Conservation (phyloP, 2,113 vertebrate genomes). For the Barnardius zonarius region DNA sequence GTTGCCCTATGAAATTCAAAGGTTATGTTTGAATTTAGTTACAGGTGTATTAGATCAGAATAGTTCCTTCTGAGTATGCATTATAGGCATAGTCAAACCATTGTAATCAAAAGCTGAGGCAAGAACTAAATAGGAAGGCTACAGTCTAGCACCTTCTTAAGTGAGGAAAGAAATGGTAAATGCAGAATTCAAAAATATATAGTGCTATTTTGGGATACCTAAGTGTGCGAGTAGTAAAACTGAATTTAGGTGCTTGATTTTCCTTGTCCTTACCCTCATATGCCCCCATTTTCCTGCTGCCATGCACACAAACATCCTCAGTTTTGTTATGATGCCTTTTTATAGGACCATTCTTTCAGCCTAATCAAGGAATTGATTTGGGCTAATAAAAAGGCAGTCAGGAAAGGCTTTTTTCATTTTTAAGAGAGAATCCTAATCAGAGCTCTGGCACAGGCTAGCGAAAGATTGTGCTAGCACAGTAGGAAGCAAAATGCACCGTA, state of each 20-base stretch:
- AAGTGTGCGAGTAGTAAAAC: neutral
- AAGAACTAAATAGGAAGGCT: neutral
- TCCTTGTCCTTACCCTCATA: neutral
- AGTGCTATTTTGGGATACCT: neutral
- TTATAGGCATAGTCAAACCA: neutral
- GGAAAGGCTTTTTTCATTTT: neutral
- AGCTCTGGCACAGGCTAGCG: neutral
- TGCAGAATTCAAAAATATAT: neutral
- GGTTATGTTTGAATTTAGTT: neutral
- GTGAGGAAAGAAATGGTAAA: neutral
- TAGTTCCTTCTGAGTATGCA: fast-evolving
- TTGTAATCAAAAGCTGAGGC: neutral
- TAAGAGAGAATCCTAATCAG: neutral
- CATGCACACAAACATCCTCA: neutral
- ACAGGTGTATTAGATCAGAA: neutral
- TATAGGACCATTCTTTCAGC: neutral
- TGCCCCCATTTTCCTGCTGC: neutral
- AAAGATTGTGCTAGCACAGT: neutral
- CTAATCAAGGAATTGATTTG: neutral
- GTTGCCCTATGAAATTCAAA: neutral
- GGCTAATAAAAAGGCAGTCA: neutral
- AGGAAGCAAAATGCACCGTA: neutral
- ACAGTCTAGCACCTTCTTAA: neutral
- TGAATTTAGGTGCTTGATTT: neutral
- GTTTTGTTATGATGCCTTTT: neutral